phyloP scores from a whole-genome alignment of 2,888 invertebrate species.

The Helobdella robusta region DNA sequence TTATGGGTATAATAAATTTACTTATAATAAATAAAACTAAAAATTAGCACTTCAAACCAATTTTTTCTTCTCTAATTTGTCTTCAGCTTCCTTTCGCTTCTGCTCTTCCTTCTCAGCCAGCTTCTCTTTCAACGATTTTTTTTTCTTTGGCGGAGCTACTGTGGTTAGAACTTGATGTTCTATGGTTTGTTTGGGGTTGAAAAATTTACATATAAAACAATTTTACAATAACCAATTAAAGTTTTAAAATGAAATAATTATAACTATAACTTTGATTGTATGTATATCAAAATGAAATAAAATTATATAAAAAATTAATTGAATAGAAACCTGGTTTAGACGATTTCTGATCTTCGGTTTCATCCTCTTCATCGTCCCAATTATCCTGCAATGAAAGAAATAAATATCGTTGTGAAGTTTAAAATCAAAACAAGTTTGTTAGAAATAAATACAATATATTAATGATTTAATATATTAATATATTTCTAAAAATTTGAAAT shows the following conservation, averaged over 20 bases:
- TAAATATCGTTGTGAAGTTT: too few species aligned
- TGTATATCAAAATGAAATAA: background rate
- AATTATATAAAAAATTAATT: background rate
- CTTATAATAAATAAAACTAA: constrained; percentile 8
- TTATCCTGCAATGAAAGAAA: constrained; percentile 61
- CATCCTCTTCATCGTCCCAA: constrained; percentile 94
- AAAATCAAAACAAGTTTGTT: too few species aligned
- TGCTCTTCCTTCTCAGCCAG: constrained; percentile 70
- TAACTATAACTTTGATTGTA: background rate
- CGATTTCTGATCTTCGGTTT: constrained; percentile 48
- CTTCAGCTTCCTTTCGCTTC: constrained; percentile 40
- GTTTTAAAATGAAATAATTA: background rate
- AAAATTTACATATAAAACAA: background rate
- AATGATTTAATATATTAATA: background rate
- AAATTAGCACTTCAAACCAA: too few species aligned
- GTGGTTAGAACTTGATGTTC: background rate
- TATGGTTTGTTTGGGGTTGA: background rate
- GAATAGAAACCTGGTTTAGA: background rate
- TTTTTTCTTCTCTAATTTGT: constrained; percentile 39
- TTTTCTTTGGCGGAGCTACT: constrained; percentile 58
- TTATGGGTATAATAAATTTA: background rate
- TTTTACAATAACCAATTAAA: too few species aligned
- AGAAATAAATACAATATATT: too few species aligned
- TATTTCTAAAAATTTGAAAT: constrained; percentile 4
- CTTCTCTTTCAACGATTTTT: constrained; percentile 55